Percentiles rank a stretch among this genome's conserved stretches.
Evolutionary conservation across 2,113 vertebrate genomes (phyloP).

Genomic region (Ceyx cyanopectus): DNA sequence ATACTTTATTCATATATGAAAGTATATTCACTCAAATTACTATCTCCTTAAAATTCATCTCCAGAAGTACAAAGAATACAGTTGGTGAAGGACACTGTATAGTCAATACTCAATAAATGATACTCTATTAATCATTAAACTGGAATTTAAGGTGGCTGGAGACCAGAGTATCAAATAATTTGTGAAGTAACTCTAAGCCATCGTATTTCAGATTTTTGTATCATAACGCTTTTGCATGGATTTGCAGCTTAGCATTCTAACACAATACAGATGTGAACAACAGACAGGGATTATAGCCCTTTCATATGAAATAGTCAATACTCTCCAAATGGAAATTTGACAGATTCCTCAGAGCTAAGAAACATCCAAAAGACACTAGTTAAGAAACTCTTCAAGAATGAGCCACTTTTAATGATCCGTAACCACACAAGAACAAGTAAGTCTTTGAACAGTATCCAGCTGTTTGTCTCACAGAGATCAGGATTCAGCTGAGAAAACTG

Average conservation of each 20-base stretch:
- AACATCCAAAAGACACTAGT: slow-evolving; percentile 48
- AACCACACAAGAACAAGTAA: slow-evolving; percentile 63
- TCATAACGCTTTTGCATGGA: slow-evolving; percentile 15
- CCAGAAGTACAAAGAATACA: background rate
- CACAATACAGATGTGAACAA: slow-evolving; percentile 43
- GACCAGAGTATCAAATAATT: background rate
- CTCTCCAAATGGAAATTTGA: slow-evolving; percentile 65
- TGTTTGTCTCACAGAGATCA: slow-evolving; percentile 46
- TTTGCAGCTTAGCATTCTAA: slow-evolving; percentile 44
- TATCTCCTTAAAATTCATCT: background rate
- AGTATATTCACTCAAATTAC: background rate
- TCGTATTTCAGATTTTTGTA: slow-evolving; percentile 21
- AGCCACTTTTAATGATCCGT: slow-evolving; percentile 57
- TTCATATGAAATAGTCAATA: slow-evolving; percentile 44
- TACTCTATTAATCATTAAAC: slow-evolving; percentile 2
- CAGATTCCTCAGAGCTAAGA: slow-evolving; percentile 56
- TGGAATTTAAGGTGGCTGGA: slow-evolving; percentile 4
- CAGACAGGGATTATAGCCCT: slow-evolving; percentile 45
- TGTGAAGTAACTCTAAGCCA: background rate
- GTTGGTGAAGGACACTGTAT: background rate
- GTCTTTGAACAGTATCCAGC: slow-evolving; percentile 55
- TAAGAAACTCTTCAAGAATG: slow-evolving; percentile 58
- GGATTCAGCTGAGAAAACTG: slow-evolving; percentile 60
- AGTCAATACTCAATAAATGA: background rate
- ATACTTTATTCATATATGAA: background rate